Base-by-base conservation (phyloP, 2,113 vertebrate genomes). In the Xiphophorus couchianus region DNA sequence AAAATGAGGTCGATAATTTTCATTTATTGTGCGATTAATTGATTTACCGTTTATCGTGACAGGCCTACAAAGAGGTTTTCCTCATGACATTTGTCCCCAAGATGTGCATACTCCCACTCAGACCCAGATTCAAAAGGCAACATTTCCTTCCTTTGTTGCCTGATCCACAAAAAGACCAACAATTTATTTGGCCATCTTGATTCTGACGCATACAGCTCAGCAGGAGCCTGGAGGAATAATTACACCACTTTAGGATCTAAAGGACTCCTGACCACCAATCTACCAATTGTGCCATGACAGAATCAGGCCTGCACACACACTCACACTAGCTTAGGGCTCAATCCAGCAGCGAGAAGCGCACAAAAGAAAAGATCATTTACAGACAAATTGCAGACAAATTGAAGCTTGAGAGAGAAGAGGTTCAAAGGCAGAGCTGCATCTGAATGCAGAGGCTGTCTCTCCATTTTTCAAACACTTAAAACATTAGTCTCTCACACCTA, bases 371-470 rank as follows among this genome's bases (percentile, higher is more conserved):
- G 85, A 84, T 90, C 77, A 61, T 88, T 90, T 89, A 86, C 71
- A 62, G 83, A 83, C 84, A 82, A 89, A 88, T 88, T 80, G 77
- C 80, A 79, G 81, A 90, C 83, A 90, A 87, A 88, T 83, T 87
- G 86, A 90, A 87, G 82, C 80, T 84, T 81, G 78, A 76, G 79
- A 85, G 80, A 71, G 68, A 73, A 75, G 77, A 82, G 79, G 81
- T 89, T 90, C 75, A 90, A 89, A 87, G 83, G 80, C 80, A 86
- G 69, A 73, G 80, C 80, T 78, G 37, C 51, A 83, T 68, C 63
- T 76, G 85, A 90, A 91, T 82, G 71, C 76, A 79, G 80, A 88
- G 80, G 73, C 67, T 4, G 71, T 27, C 62, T 72, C 9, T 12
- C 74, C 0, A 5, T 51, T 67, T 61, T 65, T 66, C n/a, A 76